These are phyloP conservation scores for Apoderus coryli DNA, from an alignment of 2,888 invertebrate genomes.

Conservation along the genomic window DNA sequence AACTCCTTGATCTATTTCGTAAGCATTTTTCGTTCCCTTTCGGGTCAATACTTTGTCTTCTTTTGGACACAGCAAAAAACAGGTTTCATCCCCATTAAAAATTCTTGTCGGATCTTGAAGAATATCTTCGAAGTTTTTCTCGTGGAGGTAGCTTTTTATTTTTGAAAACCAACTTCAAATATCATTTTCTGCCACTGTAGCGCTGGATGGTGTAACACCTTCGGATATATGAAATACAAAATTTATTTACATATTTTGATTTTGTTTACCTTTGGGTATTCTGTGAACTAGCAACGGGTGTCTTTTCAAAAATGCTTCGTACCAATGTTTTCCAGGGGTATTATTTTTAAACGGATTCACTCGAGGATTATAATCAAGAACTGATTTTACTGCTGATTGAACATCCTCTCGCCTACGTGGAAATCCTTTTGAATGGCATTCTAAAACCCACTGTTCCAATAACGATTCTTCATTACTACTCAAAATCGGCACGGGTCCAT, in stretches of 20 bases:
- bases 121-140: too few relatives aligned
- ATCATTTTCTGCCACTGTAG: too few relatives aligned
- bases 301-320: constrained; percentile 9
- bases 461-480: constrained; percentile 7
- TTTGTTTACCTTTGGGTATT: too few relatives aligned
- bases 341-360: constrained; percentile 11
- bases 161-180: too few relatives aligned
- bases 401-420: constrained; percentile 5
- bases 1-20: constrained; percentile 21
- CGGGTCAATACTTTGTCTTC: constrained; percentile 19
- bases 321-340: constrained; percentile 12
- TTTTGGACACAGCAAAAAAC: constrained; percentile 24
- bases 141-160: too few relatives aligned
- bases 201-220: constrained; percentile 5
- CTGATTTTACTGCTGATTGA: constrained; percentile 6
- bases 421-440: constrained; percentile 9
- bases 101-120: too few relatives aligned
- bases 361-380: constrained; percentile 5
- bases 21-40: constrained; percentile 23
- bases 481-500: constrained; percentile 7
- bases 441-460: constrained; percentile 5
- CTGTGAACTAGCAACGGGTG: constrained; percentile 5
- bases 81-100: constrained; percentile 25
- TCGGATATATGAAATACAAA: too few relatives aligned
- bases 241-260: too few relatives aligned